Conservation (phyloP, 2,113 vertebrate species). For the Nanger granti region DNA sequence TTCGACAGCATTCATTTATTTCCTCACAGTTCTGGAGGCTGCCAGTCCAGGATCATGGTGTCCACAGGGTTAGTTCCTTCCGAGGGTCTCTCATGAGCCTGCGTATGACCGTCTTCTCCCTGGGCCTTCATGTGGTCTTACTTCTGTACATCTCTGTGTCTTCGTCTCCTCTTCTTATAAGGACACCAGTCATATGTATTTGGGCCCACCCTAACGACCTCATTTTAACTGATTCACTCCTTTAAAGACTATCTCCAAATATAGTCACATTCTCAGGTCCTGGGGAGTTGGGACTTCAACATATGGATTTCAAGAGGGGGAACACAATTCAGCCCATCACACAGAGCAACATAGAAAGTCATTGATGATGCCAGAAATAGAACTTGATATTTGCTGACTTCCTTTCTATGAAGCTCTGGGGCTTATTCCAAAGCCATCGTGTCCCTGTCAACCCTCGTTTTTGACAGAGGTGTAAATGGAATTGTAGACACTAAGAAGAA, state of each 20-base stretch:
- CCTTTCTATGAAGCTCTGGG: not conserved
- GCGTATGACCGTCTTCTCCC: not conserved
- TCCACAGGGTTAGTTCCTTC: not conserved
- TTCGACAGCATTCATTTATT: not conserved
- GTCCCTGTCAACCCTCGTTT: not conserved
- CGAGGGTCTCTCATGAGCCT: not conserved
- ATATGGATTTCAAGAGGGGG: not conserved
- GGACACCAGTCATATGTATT: not conserved
- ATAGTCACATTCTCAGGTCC: not conserved
- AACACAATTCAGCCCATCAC: not conserved
- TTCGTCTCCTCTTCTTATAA: not conserved
- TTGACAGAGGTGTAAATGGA: constrained; percentile 35
- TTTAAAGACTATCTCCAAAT: not conserved
- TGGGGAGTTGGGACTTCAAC: not conserved
- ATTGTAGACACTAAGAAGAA: not conserved
- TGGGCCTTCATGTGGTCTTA: not conserved
- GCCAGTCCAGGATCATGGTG: not conserved
- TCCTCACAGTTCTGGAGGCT: not conserved
- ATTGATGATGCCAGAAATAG: constrained; percentile 8
- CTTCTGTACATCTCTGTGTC: not conserved
- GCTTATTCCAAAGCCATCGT: not conserved
- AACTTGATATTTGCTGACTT: constrained; percentile 13
- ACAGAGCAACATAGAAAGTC: not conserved
- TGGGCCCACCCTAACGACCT: not conserved
- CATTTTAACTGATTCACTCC: not conserved